A percentile compares a stretch with the other conserved stretches of the same genome.
Conservation (phyloP, 1,140 invertebrate species). For the Anagrus nilaparvatae region DNA sequence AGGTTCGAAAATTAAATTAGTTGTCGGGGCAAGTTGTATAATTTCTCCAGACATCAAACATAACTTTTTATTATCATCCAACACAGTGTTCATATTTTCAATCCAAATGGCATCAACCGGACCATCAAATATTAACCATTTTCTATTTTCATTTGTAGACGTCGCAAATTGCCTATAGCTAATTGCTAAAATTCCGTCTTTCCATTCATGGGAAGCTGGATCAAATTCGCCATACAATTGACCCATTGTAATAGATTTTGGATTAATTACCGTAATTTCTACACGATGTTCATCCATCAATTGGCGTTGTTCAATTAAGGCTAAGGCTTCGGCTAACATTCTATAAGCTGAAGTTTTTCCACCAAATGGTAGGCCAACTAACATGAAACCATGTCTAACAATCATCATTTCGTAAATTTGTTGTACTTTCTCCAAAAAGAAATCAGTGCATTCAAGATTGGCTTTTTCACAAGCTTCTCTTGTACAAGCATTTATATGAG, state of each 20-base stretch:
- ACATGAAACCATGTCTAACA: conserved; percentile 79
- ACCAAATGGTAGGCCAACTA: conserved; percentile 84
- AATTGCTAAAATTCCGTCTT: conserved; percentile 88
- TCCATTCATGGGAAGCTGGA: conserved; percentile 88
- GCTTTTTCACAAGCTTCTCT: conserved; percentile 57
- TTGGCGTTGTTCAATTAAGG: conserved; percentile 64
- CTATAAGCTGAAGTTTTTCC: conserved; percentile 76
- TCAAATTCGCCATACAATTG: conserved; percentile 94
- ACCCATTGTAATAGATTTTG: conserved; percentile 92
- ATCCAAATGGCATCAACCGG: conserved; percentile 96
- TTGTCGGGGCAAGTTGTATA: conserved; percentile 83
- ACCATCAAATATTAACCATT: conserved; percentile 94
- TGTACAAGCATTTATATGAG: conserved; percentile 44
- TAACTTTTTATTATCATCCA: conserved; percentile 93
- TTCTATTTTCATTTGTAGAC: conserved; percentile 61
- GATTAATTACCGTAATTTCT: conserved; percentile 87
- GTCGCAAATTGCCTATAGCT: conserved; percentile 81
- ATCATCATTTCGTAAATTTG: conserved; percentile 97
- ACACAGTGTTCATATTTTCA: conserved; percentile 93
- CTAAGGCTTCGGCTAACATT: conserved; percentile 67
- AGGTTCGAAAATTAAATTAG: conserved; percentile 90
- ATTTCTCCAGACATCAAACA: conserved; percentile 91
- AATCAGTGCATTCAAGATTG: conserved; percentile 76
- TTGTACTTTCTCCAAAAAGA: conserved; percentile 82
- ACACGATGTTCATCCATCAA: conserved; percentile 81